Evolutionary conservation across 2,888 invertebrate species (phyloP), one percentile per base, ranked within the genome.

Genomic region (Creontiades dilutus): DNA sequence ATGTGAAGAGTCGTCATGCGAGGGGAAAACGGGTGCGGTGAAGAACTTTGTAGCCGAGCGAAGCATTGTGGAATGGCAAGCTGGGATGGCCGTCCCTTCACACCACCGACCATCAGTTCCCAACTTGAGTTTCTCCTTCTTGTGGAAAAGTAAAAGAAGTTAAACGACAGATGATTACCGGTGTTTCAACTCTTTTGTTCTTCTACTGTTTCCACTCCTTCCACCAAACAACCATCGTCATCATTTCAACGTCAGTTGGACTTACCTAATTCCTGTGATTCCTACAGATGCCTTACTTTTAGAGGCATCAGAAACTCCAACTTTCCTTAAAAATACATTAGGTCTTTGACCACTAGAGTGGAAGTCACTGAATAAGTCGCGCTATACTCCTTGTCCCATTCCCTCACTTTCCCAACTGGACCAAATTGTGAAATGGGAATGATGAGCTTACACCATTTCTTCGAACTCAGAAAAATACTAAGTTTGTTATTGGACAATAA

Each of bases 131-230:
- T 82, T 48, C 68, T 68, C 47, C 48, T 82, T 52, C 82, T 82
- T 82, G 55, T 23, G 82, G 82, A 23, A 78, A 86, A 86, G 86
- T 86, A 86, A 75, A 75, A 86, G 86, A 86, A 86, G 86, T 86
- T 86, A 47, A 86, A 75, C 86, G 86, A 86, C 47, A 48, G 86
- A 86, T 86, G 86, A 86, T 86, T 86, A 86, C 86, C 27, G 86
- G 37, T 76, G 47, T 52, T 82, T 52, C 82, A 82, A 82, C 48
- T 52, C 27, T 52, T 52, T 19, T 82, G 68, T 68, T 68, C 68
- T 68, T 68, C 68, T 68, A 23, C 27, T 23, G 5, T 19, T 13
- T 46, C 37, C 76, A 13, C 27, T 28, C 16, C 16, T 11, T 11
- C 78, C 46, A 14, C 27, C 82, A 82, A 48, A 27, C 78, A 46